Base-by-base conservation (phyloP, 2,113 vertebrate species). In the Ramphastos sulfuratus region DNA sequence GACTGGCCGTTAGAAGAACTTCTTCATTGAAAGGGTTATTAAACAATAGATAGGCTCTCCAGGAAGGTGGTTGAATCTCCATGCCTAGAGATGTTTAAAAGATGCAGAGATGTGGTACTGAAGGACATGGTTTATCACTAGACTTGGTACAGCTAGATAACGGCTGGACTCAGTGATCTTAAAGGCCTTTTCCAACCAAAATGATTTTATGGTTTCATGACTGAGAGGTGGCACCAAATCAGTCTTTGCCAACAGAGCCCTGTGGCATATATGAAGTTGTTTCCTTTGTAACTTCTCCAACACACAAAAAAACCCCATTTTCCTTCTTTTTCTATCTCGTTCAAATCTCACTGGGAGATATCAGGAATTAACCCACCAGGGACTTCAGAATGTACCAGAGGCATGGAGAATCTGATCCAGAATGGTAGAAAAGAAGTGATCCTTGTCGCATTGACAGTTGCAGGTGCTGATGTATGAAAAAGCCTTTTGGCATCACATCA, bases 231-330 rank as follows among this genome's bases (percentile, higher is more conserved):
- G 31, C 73, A 70, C 39, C 25, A 37, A 78, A 90, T 39, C 30
- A 46, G 24, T 39, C 54, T 75, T 50, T 33, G n/a, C 44, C 23
- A 16, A 23, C 14, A 2, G 12, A 78, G 31, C 12, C 37, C 65
- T 48, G 11, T 12, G 73, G 21, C 48, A 48, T 1, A 2, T 12
- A 21, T 4, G 21, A 69, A 90, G 7, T 33, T 70, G 12, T 33
- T 84, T 50, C n/a, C 42, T 84, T 46, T 66, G 48, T 50, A 28
- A 50, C 67, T 85, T 61, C 64, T 87, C 35, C 52, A 81, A 52
- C 48, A 42, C 0, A 10, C n/a, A n/a, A n/a, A n/a, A n/a, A n/a
- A n/a, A n/a, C 37, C 37, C 37, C 44, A 2, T 6, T 56, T 67
- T 70, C 13, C 12, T 85, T 59, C 50, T 85, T 76, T 75, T 72